Evolutionary conservation across 1,140 invertebrate genomes (phyloP).

Genomic region (Drosophila nebulosa): DNA sequence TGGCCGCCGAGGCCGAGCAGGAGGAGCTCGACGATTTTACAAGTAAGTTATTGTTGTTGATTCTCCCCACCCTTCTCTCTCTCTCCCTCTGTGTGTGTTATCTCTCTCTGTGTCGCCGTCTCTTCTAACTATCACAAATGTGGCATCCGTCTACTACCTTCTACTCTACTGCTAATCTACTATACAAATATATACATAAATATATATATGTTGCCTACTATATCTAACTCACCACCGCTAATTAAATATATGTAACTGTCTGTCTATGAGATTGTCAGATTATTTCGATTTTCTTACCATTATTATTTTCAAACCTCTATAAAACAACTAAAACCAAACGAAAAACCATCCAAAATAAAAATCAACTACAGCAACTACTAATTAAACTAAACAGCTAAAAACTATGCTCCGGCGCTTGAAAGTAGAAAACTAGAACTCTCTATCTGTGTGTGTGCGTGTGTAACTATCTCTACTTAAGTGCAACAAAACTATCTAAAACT

Average conservation of each 20-base stretch:
- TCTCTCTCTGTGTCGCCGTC: background rate
- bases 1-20: conserved; percentile 95
- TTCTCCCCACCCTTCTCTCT: background rate
- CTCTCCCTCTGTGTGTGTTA: background rate
- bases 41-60: conserved; percentile 86
- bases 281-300: conserved; percentile 18
- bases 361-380: conserved; percentile 17
- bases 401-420: conserved; percentile 50
- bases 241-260: conserved; percentile 21
- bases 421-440: conserved; percentile 27
- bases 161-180: conserved; percentile 22
- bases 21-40: conserved; percentile 98
- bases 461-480: conserved; percentile 34
- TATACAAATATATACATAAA: background rate
- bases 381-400: conserved; percentile 21
- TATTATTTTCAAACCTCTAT: conserved; percentile 19
- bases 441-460: conserved; percentile 48
- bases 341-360: conserved; percentile 16
- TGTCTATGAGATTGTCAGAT: conserved; percentile 32
- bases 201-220: background rate
- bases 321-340: conserved; percentile 24
- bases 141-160: conserved; percentile 38
- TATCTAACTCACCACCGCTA: conserved; percentile 11
- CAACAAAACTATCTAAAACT: conserved; percentile 42
- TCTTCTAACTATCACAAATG: conserved; percentile 21